Evolutionary conservation across 1,140 invertebrate species (phyloP), one percentile per base, ranked within the genome.

Genomic region (Venustaconcha ellipsiformis): DNA sequence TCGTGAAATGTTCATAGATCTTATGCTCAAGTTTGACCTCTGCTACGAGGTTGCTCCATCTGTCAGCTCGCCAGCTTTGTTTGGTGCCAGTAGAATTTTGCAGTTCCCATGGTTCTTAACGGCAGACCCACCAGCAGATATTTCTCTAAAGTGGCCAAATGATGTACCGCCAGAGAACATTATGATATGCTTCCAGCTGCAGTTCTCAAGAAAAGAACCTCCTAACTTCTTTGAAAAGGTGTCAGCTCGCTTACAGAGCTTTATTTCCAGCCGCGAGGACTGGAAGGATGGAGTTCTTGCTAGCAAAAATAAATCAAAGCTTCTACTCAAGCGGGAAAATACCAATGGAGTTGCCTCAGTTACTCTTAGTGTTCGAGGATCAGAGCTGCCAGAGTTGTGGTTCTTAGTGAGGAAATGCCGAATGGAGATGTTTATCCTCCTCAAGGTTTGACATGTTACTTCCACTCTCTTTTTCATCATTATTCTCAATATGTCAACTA

Each of bases 221-320:
- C 87, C 87, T 62, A 84, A 88, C 67, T 87, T 87, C 79, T 88
- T 88, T 81, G 87, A 87, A 65, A 88, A 88, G 57, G 66, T 87
- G 57, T 84, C 84, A 23, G 84, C 86, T 15, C 68, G 83, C 30
- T 78, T 88, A 17, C 87, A 88, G 69, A 74, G 77, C 67, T 80
- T 82, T 63, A 78, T 87, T 4, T 79, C 69, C 13, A 80, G 83
- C 37, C 70, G 87, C 15, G 76, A 82, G 23, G 86, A 87, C 76
- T 88, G 87, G 87, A 84, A 84, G 62, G 70, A 84, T 74, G 87
- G 87, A 14, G 82, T 86, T 55, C 79, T 87, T 14, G 87, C 84
- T 5, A 78, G 67, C 18, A 75, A 74, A 30, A 87, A 88, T 67
- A 70, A 67, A 55, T 80, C 80, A 30, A 80, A 78, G 57, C 72